Conservation (phyloP, 2,797 vertebrate genomes). For the Muscicapa comitata region DNA sequence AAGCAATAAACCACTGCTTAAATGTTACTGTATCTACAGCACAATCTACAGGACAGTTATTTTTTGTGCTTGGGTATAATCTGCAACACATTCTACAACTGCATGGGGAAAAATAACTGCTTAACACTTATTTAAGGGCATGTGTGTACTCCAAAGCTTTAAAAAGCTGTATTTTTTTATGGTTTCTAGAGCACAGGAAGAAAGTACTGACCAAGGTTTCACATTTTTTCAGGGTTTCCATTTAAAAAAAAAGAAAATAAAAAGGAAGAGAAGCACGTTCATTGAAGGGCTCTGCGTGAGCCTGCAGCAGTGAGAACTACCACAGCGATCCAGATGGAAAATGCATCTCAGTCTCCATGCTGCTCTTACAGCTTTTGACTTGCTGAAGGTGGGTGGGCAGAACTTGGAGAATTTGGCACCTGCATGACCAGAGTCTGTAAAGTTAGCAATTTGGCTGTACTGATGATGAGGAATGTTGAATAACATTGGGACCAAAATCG, state of each 20-base stretch:
- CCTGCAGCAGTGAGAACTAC: neutral
- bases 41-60: neutral
- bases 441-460: constrained; percentile 11
- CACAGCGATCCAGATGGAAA: constrained; percentile 12
- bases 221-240: neutral
- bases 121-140: neutral
- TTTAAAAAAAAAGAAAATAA: neutral
- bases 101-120: constrained; percentile 19
- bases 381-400: constrained; percentile 50
- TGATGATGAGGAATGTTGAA: constrained; percentile 29
- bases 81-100: constrained; percentile 23
- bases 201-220: neutral
- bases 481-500: neutral
- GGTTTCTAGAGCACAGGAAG: neutral
- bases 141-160: neutral
- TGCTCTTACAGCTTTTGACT: neutral
- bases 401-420: constrained; percentile 44
- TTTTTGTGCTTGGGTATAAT: neutral
- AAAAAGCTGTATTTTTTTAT: neutral
- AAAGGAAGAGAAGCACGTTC: neutral
- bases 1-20: neutral
- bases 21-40: neutral
- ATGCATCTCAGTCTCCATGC: neutral
- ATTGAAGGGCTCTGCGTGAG: neutral
- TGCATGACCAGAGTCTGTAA: neutral